Conservation (phyloP, 2,888 invertebrate genomes). For the Erynnis tages region DNA sequence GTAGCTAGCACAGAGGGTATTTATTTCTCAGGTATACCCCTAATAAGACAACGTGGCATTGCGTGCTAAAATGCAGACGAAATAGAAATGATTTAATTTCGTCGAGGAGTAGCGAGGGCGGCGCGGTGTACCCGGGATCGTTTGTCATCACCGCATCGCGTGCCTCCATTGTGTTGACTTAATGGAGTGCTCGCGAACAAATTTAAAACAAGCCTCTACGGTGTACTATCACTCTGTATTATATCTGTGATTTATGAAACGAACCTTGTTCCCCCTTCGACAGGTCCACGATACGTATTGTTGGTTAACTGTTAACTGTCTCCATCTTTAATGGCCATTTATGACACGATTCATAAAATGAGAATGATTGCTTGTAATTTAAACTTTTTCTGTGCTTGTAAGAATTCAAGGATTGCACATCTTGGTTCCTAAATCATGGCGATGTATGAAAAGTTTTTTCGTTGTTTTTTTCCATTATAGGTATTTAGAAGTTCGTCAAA, state of each 20-base stretch:
- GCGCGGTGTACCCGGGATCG: conserved; percentile 38
- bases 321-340: too few species aligned
- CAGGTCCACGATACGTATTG: too few species aligned
- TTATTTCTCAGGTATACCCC: conserved; percentile 35
- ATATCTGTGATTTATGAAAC: conserved; percentile 8
- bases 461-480: too few species aligned
- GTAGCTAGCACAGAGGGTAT: neutral
- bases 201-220: conserved; percentile 44
- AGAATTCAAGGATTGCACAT: too few species aligned
- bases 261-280: conserved; percentile 2
- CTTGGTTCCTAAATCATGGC: too few species aligned
- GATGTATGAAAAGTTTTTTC: too few species aligned
- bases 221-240: conserved; percentile 14
- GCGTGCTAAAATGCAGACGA: conserved; percentile 66
- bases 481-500: too few species aligned
- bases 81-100: conserved; percentile 77
- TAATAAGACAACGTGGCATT: conserved; percentile 51
- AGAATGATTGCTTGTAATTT: too few species aligned
- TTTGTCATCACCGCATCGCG: conserved; percentile 63
- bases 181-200: conserved; percentile 65
- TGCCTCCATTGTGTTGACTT: conserved; percentile 69
- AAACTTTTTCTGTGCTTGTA: too few species aligned
- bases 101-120: conserved; percentile 57
- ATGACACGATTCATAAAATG: too few species aligned
- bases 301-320: too few species aligned